phyloP scores from a whole-genome alignment of 2,113 vertebrate genomes.

The Thalassarche chlororhynchos region DNA sequence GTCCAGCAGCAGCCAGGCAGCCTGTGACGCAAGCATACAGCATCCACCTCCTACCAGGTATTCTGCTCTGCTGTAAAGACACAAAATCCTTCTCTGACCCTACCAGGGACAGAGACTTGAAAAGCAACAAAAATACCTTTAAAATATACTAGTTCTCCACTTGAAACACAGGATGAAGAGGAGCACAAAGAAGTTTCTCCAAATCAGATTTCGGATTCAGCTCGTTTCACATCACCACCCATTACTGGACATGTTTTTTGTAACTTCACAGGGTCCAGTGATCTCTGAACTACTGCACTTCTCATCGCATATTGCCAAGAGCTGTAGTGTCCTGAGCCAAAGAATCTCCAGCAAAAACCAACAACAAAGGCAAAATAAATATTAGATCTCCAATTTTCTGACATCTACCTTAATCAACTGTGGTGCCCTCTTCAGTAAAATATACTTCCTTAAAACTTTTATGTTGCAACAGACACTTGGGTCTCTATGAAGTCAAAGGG shows the following conservation, averaged over 20 bases:
- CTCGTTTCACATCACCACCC: background rate
- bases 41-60: background rate
- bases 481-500: background rate
- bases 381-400: background rate
- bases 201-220: background rate
- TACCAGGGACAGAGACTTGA: background rate
- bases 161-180: background rate
- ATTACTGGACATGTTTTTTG: background rate
- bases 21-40: background rate
- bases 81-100: background rate
- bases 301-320: background rate
- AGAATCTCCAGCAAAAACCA: background rate
- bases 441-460: background rate
- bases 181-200: background rate
- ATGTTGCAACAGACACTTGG: background rate
- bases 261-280: background rate
- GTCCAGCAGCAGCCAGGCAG: background rate
- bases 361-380: background rate
- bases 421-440: background rate
- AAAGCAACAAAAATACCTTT: background rate
- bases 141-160: background rate
- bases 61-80: background rate
- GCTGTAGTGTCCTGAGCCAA: background rate
- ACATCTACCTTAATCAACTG: background rate
- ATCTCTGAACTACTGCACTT: background rate